These are phyloP conservation scores for Eulemur macaco DNA, from an alignment of 2,113 vertebrate species.

Conservation along the genomic window DNA sequence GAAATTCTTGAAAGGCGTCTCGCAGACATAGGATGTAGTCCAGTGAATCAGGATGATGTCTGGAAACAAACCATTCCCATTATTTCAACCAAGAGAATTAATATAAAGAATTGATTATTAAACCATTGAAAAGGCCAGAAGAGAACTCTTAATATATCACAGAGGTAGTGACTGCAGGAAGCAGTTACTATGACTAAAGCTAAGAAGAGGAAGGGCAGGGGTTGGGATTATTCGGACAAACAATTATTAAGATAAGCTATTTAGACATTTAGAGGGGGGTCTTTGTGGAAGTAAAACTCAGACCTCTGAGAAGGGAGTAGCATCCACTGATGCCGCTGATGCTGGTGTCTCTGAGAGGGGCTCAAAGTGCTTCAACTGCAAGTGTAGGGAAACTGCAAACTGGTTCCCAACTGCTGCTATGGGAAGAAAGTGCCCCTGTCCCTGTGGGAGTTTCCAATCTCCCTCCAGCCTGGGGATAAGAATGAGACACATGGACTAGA, in stretches of 20 bases:
- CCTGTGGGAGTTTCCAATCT: not conserved
- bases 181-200: not conserved
- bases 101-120: not conserved
- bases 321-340: not conserved
- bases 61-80: not conserved
- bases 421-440: not conserved
- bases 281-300: slow-evolving; percentile 11
- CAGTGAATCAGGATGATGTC: not conserved
- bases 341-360: not conserved
- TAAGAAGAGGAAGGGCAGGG: not conserved
- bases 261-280: not conserved
- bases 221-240: not conserved
- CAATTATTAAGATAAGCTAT: not conserved
- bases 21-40: not conserved
- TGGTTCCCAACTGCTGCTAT: not conserved
- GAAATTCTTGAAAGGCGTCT: slow-evolving; percentile 13
- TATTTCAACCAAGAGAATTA: slow-evolving; percentile 23
- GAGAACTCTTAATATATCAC: not conserved
- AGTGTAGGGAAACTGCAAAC: not conserved
- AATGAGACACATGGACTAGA: not conserved
- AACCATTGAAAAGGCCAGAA: not conserved
- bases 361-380: not conserved
- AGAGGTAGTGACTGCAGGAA: not conserved
- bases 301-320: not conserved
- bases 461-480: not conserved